Conservation (phyloP, 1,140 invertebrate species). For the Drosophila aff. region DNA sequence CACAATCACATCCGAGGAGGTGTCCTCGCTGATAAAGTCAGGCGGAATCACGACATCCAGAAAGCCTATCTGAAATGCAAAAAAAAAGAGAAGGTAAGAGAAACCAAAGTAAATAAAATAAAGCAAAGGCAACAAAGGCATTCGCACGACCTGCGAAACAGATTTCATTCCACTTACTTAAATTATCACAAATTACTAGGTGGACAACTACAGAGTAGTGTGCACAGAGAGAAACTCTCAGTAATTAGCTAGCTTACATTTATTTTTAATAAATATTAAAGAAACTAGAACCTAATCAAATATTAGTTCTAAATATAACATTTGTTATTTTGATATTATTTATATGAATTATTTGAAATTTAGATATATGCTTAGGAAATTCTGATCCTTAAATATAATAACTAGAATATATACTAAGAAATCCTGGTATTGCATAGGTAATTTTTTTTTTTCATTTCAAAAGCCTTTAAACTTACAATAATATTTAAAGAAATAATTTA, state of each 20-base stretch:
- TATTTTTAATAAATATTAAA: background rate
- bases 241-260: background rate
- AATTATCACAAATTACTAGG: slow-evolving; percentile 34
- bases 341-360: background rate
- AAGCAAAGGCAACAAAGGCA: slow-evolving; percentile 6
- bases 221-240: background rate
- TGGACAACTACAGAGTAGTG: background rate
- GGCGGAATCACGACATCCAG: slow-evolving; percentile 94
- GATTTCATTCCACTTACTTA: slow-evolving; percentile 35
- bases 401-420: background rate
- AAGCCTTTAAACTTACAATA: background rate
- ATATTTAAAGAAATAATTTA: background rate
- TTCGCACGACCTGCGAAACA: slow-evolving; percentile 16
- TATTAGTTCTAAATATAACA: background rate
- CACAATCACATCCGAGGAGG: slow-evolving; percentile 92
- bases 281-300: background rate
- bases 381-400: background rate
- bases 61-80: slow-evolving; percentile 89
- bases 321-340: background rate
- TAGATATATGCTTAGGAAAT: background rate
- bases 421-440: background rate
- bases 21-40: slow-evolving; percentile 92
- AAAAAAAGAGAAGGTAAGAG: slow-evolving; percentile 2
- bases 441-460: background rate
- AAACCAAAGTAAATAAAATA: background rate